Conservation (phyloP, 53 echinoderm and acorn worm species). For the Glandiceps talaboti region DNA sequence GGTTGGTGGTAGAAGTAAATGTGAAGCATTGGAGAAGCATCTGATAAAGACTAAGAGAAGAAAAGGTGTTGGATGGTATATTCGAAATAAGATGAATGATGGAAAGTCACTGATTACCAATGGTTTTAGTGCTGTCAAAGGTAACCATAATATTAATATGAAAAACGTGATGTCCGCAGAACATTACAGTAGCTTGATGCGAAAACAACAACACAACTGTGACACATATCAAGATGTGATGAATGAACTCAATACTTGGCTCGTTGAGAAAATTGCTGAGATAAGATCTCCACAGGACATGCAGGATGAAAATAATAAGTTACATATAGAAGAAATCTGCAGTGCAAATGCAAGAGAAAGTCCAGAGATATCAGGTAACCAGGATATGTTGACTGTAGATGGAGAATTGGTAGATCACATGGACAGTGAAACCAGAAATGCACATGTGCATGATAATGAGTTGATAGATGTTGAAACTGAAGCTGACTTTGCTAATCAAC, state of each 20-base stretch:
- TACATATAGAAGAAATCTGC: not conserved
- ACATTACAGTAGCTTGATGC: not conserved
- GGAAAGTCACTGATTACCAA: not conserved
- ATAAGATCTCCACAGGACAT: not conserved
- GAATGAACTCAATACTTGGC: not conserved
- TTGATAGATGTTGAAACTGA: slow-evolving; percentile 15
- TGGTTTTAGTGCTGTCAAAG: not conserved
- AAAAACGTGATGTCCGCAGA: not conserved
- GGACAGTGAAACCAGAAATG: not conserved
- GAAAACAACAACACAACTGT: no score
- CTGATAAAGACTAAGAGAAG: slow-evolving; percentile 22
- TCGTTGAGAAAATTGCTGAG: not conserved
- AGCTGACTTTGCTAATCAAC: not conserved
- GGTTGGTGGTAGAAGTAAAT: slow-evolving; percentile 73
- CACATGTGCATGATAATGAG: not conserved
- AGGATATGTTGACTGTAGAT: not conserved
- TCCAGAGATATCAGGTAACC: no score
- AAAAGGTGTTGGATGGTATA: not conserved
- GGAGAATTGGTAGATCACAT: not conserved
- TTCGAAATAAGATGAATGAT: not conserved
- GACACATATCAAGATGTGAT: no score
- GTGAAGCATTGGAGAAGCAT: slow-evolving; percentile 40
- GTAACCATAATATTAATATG: not conserved
- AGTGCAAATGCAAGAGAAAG: no score
- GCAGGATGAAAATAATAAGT: not conserved